phyloP scores from a whole-genome alignment of 2,888 invertebrate species.

The Halictus ligatus region DNA sequence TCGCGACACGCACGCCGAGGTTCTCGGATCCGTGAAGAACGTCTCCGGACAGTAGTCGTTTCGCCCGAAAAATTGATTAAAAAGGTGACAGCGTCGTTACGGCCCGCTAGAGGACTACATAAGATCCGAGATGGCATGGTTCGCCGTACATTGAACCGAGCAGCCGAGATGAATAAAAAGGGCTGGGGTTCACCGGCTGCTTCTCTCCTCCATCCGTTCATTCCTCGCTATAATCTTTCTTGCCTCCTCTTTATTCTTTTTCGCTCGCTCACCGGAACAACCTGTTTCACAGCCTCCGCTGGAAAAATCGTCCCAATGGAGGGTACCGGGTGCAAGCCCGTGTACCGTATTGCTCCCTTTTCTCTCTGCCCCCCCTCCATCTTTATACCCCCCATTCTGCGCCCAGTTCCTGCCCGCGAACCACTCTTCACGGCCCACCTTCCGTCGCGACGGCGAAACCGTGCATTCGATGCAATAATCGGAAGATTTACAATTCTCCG shows the following conservation, averaged over 20 bases:
- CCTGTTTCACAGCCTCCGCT: constrained; percentile 71
- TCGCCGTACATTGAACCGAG: constrained; percentile 71
- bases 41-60: neutral
- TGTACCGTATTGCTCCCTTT: constrained; percentile 44
- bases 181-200: constrained; percentile 32
- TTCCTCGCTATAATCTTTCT: constrained; percentile 54
- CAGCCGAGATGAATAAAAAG: constrained; percentile 61
- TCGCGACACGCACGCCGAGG: neutral
- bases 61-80: neutral
- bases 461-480: constrained; percentile 40
- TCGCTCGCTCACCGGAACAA: constrained; percentile 65
- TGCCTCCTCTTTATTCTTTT: constrained; percentile 54
- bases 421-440: constrained; percentile 9
- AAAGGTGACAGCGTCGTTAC: constrained; percentile 17
- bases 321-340: constrained; percentile 53
- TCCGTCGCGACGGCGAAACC: neutral
- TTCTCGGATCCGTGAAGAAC: neutral
- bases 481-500: constrained; percentile 47
- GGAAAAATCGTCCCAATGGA: constrained; percentile 67
- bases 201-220: constrained; percentile 44
- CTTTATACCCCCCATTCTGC: neutral
- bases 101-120: neutral
- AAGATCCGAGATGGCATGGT: constrained; percentile 34
- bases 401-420: neutral
- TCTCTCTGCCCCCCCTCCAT: neutral